Percentiles rank a stretch among this genome's conserved stretches.
phyloP scores from a whole-genome alignment of 2,113 vertebrate genomes.

The Heliornis fulica region DNA sequence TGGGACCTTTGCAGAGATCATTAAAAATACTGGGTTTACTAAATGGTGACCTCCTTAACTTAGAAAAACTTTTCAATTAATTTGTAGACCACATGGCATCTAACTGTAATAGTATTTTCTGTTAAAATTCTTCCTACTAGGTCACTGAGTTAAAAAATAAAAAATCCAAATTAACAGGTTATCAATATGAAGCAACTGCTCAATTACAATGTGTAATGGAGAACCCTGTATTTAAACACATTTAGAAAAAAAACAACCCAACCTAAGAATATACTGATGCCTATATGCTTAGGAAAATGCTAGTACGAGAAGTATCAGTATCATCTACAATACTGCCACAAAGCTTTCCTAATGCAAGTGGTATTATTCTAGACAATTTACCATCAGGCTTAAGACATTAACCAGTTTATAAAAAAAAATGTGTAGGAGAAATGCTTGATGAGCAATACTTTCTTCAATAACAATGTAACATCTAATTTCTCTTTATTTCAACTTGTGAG shows the following conservation, averaged over 20 bases:
- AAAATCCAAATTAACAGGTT: background rate
- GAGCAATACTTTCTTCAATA: slow-evolving; percentile 18
- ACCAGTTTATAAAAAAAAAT: background rate
- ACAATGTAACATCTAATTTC: slow-evolving; percentile 18
- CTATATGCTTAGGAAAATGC: background rate
- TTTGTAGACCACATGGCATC: background rate
- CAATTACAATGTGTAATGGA: background rate
- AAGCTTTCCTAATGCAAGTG: background rate
- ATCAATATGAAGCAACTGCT: background rate
- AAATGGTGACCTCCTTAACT: background rate
- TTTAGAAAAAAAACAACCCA: background rate
- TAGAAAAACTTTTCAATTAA: background rate
- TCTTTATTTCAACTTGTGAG: background rate
- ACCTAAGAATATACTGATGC: background rate
- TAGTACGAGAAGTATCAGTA: background rate
- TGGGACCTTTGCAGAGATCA: background rate
- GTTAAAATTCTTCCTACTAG: background rate
- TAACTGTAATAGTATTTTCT: background rate
- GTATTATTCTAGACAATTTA: background rate
- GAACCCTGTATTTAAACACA: background rate
- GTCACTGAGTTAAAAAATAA: background rate
- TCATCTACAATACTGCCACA: background rate
- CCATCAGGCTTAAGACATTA: background rate
- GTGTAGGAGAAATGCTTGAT: slow-evolving; percentile 2
- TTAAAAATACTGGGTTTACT: background rate